Evolutionary conservation across 2,113 vertebrate genomes (phyloP), one percentile per base, ranked within the genome.

Genomic region (Forbesichthys papilliferus): DNA sequence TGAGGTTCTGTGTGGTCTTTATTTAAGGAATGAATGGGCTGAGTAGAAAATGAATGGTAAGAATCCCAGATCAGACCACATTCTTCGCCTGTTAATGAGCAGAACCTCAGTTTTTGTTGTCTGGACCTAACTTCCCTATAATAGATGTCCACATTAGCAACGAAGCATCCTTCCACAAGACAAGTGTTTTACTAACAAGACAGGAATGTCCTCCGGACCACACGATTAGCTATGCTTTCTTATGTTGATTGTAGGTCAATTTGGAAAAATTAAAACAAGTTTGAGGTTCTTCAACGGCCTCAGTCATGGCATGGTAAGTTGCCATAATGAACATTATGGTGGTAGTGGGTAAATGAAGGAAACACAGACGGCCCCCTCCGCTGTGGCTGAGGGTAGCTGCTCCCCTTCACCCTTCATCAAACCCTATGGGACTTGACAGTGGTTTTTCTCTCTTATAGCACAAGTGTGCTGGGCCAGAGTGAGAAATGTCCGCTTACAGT

Each of bases 191-290:
- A 83, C 68, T 69, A 70, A 33, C 55, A 75, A 86, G 79, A 84
- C 81, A 88, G 77, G 87, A 88, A 89, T 85, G 83, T 85, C 66
- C 79, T 68, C 85, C 75, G 75, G 81, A 81, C 84, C 80, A 86
- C 85, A 88, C 79, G 76, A 80, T 63, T 62, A 51, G 61, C 64
- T 18, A 54, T 73, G 68, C 71, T 61, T 47, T 51, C 33, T 27
- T 56, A 47, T 68, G 11, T 4, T 20, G 72, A 78, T 68, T 84
- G 68, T 78, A 74, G 72, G 71, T 61, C 73, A 67, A 53, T 81
- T 73, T 75, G 74, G 79, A 85, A 82, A 84, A 80, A 86, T 82
- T 74, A 66, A 79, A 86, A 56, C 71, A 75, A 80, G 71, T 53
- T 68, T 75, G 47, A 64, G 74, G 74, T 53, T 71, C 67, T 71